Evolutionary conservation across 2,113 vertebrate species (phyloP).

Genomic region (Actenoides lindsayi): DNA sequence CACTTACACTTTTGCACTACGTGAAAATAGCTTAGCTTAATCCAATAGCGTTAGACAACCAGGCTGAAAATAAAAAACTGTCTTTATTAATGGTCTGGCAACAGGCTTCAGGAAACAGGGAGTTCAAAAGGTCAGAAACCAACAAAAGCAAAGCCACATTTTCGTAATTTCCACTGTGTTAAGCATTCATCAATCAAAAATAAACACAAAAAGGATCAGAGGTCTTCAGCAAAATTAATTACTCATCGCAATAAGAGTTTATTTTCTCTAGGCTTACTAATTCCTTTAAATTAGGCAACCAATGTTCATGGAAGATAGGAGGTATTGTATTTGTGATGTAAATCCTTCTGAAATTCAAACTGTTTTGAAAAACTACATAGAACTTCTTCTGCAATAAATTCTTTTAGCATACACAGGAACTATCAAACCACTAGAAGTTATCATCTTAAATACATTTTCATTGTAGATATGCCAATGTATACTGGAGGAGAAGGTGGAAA

Average conservation of each 20-base stretch:
- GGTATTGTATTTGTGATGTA: not conserved
- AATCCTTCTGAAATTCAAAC: not conserved
- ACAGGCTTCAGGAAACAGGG: not conserved
- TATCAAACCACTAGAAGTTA: not conserved
- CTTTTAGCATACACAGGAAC: not conserved
- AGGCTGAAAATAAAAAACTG: not conserved
- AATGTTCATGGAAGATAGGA: not conserved
- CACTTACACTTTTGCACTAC: not conserved
- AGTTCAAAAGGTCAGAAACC: not conserved
- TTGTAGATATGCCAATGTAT: not conserved
- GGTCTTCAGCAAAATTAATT: not conserved
- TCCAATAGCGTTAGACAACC: not conserved
- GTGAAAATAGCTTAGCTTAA: not conserved
- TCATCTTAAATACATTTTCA: not conserved
- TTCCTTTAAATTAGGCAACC: not conserved
- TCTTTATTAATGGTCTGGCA: slow-evolving; percentile 5
- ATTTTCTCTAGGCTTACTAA: not conserved
- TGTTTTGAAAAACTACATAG: not conserved
- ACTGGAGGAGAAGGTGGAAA: slow-evolving; percentile 12
- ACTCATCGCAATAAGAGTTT: not conserved
- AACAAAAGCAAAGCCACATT: not conserved
- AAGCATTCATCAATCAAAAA: slow-evolving; percentile 11
- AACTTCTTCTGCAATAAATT: not conserved
- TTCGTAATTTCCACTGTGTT: not conserved
- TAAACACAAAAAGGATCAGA: not conserved